phyloP scores from a whole-genome alignment of 1,140 invertebrate species.

The Metopolophium dirhodum region DNA sequence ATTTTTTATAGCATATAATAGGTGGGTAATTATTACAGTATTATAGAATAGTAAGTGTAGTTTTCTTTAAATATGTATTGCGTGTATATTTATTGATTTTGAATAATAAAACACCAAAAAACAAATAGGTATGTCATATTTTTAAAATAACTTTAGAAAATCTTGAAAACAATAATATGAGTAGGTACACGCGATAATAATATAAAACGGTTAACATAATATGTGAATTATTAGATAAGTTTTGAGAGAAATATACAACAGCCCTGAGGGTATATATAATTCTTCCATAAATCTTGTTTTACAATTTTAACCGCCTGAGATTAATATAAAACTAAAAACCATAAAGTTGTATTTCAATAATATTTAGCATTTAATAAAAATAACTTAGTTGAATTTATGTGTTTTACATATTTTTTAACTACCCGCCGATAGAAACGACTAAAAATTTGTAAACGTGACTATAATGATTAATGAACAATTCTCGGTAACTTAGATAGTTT shows the following conservation, averaged over 20 bases:
- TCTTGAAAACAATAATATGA: neutral
- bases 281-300: neutral
- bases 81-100: neutral
- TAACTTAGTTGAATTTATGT: neutral
- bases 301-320: neutral
- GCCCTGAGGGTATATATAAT: neutral
- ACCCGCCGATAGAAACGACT: neutral
- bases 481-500: neutral
- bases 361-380: neutral
- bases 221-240: neutral
- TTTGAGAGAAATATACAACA: neutral
- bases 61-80: no score
- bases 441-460: neutral
- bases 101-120: neutral
- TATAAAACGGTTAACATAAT: neutral
- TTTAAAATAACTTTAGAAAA: neutral
- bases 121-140: neutral
- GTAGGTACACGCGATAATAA: neutral
- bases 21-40: no score
- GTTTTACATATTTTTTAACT: neutral
- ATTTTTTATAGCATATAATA: no score
- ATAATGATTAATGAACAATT: neutral
- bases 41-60: no score
- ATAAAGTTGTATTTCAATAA: constrained; percentile 4
- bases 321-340: neutral